A percentile compares a stretch with the other conserved stretches of the same genome.
phyloP scores from a whole-genome alignment of 2,113 vertebrate species.

The Cavia aperea region DNA sequence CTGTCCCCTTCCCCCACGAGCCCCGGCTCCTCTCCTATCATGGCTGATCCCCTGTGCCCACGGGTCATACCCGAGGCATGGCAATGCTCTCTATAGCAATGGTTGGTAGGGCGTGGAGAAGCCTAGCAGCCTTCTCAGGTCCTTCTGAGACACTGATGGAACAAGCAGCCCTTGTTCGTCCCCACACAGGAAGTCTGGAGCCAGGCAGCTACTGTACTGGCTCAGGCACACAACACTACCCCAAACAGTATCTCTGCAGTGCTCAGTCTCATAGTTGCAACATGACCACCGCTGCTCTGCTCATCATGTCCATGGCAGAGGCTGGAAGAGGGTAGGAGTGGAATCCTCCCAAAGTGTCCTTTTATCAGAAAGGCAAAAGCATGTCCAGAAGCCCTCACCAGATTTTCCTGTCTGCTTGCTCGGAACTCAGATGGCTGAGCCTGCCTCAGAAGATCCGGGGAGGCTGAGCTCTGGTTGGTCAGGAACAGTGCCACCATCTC shows the following conservation, averaged over 20 bases:
- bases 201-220: not conserved
- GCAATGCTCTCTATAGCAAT: not conserved
- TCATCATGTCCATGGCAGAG: not conserved
- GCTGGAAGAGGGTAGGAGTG: not conserved
- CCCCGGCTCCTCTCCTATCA: not conserved
- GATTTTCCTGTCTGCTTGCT: not conserved
- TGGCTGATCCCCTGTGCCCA: not conserved
- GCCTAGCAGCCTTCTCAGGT: not conserved
- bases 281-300: not conserved
- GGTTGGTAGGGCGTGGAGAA: not conserved
- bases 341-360: not conserved
- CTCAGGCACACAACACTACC: not conserved
- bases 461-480: not conserved
- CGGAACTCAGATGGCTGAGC: not conserved
- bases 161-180: not conserved
- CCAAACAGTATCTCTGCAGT: not conserved
- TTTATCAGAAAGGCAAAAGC: constrained; percentile 12
- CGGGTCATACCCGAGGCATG: not conserved
- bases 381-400: not conserved
- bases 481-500: not conserved
- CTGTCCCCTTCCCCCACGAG: not conserved
- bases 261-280: not conserved
- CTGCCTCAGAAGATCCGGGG: not conserved
- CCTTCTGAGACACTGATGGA: not conserved
- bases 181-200: not conserved